phyloP scores from a whole-genome alignment of 2,797 vertebrate species.

The Microctenopoma stevenorrisi region DNA sequence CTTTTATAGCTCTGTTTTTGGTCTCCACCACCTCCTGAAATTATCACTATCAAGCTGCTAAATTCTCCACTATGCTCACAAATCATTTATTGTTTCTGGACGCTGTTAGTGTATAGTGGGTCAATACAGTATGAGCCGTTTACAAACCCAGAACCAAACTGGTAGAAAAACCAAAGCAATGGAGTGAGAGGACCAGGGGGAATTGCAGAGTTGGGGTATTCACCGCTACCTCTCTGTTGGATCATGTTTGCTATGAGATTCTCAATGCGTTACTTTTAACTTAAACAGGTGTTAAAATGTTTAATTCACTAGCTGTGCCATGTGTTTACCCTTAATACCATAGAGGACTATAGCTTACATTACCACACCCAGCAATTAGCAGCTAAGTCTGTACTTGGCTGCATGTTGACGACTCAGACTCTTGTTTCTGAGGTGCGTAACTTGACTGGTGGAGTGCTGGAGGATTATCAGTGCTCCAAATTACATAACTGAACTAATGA shows the following conservation, averaged over 20 bases:
- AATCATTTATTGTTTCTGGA: not conserved
- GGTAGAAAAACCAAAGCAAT: not conserved
- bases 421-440: slow-evolving; percentile 83
- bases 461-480: slow-evolving; percentile 86
- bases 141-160: not conserved
- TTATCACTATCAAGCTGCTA: not conserved
- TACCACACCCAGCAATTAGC: slow-evolving; percentile 79
- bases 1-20: slow-evolving; percentile 1
- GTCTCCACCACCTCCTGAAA: slow-evolving; percentile 1
- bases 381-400: slow-evolving; percentile 75
- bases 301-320: slow-evolving; percentile 25
- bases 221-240: not conserved
- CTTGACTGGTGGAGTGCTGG: slow-evolving; percentile 73
- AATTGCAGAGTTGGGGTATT: not conserved
- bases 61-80: not conserved
- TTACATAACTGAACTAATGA: slow-evolving; percentile 88
- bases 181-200: not conserved
- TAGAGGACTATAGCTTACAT: slow-evolving; percentile 61
- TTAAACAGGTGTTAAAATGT: slow-evolving; percentile 23
- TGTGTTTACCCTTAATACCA: slow-evolving; percentile 49
- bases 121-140: not conserved
- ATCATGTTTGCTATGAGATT: slow-evolving; percentile 23
- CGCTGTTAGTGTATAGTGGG: not conserved
- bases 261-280: slow-evolving; percentile 25
- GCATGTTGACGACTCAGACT: slow-evolving; percentile 79